phyloP scores from a whole-genome alignment of 35 echinoderm and acorn worm species.

The Apostichopus californicus region DNA sequence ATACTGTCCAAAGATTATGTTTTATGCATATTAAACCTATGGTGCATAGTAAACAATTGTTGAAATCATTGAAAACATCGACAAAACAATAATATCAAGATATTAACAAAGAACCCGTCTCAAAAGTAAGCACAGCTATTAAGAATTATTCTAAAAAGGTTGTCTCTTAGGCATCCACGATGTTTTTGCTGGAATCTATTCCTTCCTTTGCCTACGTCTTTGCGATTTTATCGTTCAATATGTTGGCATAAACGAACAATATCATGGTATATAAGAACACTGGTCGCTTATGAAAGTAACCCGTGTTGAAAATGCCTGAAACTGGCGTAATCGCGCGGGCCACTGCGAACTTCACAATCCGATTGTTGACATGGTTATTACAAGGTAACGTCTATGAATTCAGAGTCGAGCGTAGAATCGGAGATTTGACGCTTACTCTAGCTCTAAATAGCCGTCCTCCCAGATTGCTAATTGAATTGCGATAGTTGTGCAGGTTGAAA shows the following conservation, averaged over 20 bases:
- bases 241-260: neutral
- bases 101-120: too few relatives aligned
- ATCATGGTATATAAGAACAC: neutral
- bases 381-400: neutral
- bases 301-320: conserved; percentile 26
- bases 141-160: too few relatives aligned
- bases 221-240: neutral
- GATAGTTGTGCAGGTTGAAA: neutral
- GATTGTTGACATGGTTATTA: conserved; percentile 20
- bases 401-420: conserved; percentile 39
- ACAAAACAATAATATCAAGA: too few relatives aligned
- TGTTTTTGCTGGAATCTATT: too few relatives aligned
- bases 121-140: too few relatives aligned
- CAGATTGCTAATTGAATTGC: neutral
- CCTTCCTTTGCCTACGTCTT: neutral
- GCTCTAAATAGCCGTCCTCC: conserved; percentile 3
- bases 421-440: conserved; percentile 31
- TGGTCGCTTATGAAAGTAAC: neutral
- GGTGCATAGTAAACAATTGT: too few relatives aligned
- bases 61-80: too few relatives aligned
- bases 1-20: too few relatives aligned
- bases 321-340: conserved; percentile 15
- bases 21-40: too few relatives aligned
- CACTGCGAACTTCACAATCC: conserved; percentile 4
- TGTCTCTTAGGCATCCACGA: too few relatives aligned